These are phyloP conservation scores for Mergus octosetaceus DNA, from an alignment of 2,797 vertebrate genomes.

Conservation along the genomic window DNA sequence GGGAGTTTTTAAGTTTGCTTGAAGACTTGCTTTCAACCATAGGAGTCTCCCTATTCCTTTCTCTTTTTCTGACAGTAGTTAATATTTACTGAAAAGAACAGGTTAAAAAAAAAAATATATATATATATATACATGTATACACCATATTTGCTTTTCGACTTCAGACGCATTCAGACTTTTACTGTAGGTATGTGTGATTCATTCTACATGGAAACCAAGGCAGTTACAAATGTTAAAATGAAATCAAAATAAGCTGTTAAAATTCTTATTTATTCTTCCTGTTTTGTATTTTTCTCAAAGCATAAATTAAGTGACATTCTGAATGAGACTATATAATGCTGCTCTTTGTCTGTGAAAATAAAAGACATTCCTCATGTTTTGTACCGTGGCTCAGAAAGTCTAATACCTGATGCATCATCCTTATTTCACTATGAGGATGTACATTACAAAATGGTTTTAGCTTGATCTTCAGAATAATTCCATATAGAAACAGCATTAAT, in stretches of 20 bases:
- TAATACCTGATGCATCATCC: background rate
- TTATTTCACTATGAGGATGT: background rate
- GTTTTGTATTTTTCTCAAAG: constrained; percentile 33
- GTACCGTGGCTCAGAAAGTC: constrained; percentile 23
- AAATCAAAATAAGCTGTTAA: constrained; percentile 18
- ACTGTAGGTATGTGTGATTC: background rate
- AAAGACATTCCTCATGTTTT: background rate
- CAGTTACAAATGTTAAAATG: background rate
- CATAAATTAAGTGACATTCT: background rate
- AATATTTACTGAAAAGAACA: background rate
- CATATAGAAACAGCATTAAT: constrained; percentile 3
- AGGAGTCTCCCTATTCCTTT: background rate
- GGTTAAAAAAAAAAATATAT: background rate
- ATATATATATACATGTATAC: background rate
- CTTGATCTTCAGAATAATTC: constrained; percentile 43
- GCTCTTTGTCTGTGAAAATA: background rate
- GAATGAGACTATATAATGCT: background rate
- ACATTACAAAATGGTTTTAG: background rate
- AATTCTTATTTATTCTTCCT: constrained; percentile 26
- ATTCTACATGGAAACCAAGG: background rate
- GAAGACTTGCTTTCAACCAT: background rate
- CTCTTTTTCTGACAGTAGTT: background rate
- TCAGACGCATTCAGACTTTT: background rate
- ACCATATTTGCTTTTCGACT: background rate
- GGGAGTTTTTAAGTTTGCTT: background rate